Evolutionary conservation across 92 coral and sea anemone species (phyloP), one percentile per base, ranked within the genome.

Genomic region (Micromussa lordhowensis): DNA sequence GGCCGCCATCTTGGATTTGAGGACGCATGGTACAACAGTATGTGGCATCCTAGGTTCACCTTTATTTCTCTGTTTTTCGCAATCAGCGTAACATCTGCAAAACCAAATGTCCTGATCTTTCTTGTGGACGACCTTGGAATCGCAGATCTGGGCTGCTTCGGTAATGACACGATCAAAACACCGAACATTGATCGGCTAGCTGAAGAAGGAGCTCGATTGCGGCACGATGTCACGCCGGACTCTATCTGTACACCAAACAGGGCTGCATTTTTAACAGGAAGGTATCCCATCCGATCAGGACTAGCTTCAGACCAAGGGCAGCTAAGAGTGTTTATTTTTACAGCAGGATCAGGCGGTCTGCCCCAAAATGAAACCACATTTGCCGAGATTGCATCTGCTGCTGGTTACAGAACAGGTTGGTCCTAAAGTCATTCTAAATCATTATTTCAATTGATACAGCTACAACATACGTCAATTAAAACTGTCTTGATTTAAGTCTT

Each of bases 221-320:
- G 49, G 57, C 96, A 96, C 71, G 93, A 93, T 89, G 86, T 94
- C 64, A 82, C 97, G 19, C 93, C 96, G 29, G 96, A 85, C 24
- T 91, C 98, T 36, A 3, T 96, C 5, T 96, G 98, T 58, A 96
- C 96, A 1, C 98, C 98, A 26, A 94, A 95, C 55, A 90, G 98
- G 54, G 98, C 98, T 15, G 97, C 97, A 3, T 88, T 90, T 66
- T 88, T 94, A 5, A 96, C 98, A 18, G 98, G 98, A 36, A 83
- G 98, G 55, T 96, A 96, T 85, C 93, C 98, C 6, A 82, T 96
- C 54, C 75, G 98, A 28, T 80, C 91, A 48, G 98, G 98, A 35
- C 36, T 94, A 9, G 96, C 93, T 51, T 82, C 96, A 24, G 66
- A 82, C 24, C 54, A 77, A 3, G 88, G 87, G 0, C 75, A 89